Percentiles rank a stretch among this genome's conserved stretches.
These are phyloP conservation scores for Paragorgia papillata DNA, from an alignment of 92 coral and sea anemone species.

Conservation along the genomic window DNA sequence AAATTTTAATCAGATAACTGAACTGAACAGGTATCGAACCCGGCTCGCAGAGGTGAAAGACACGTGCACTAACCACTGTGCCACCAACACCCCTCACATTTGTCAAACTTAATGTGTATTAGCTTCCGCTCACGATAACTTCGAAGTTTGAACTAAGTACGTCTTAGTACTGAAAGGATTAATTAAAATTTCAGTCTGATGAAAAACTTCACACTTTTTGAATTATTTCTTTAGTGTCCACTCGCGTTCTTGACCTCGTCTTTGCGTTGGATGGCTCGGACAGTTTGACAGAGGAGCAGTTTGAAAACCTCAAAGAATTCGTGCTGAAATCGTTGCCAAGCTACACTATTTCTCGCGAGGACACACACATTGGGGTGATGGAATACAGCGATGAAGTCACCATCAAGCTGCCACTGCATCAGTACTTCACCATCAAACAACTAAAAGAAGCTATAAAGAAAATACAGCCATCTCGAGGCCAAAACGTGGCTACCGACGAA, in stretches of 20 bases:
- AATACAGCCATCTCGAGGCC: slow-evolving; percentile 57
- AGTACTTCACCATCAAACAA: slow-evolving; percentile 51
- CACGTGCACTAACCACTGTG: no score
- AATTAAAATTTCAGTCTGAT: no score
- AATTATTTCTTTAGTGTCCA: slow-evolving; percentile 51
- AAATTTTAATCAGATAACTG: no score
- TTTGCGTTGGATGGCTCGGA: slow-evolving; percentile 85
- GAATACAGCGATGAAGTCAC: slow-evolving; percentile 67
- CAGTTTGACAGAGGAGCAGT: slow-evolving; percentile 62
- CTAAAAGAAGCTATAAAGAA: slow-evolving; percentile 62
- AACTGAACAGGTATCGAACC: no score
- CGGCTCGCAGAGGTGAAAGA: no score
- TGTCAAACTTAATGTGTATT: no score
- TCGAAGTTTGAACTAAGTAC: no score
- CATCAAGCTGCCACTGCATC: slow-evolving; percentile 65
- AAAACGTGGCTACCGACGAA: slow-evolving; percentile 54
- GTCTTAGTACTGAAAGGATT: no score
- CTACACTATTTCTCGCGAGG: slow-evolving; percentile 65
- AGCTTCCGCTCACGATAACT: no score
- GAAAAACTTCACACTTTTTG: no score
- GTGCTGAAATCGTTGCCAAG: slow-evolving; percentile 55
- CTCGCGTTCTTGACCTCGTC: slow-evolving; percentile 70
- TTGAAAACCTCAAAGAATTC: slow-evolving; percentile 63
- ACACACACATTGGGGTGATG: slow-evolving; percentile 71
- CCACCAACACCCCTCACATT: no score